These are phyloP conservation scores for Eurypyga helias DNA, from an alignment of 2,113 vertebrate species.

Conservation along the genomic window DNA sequence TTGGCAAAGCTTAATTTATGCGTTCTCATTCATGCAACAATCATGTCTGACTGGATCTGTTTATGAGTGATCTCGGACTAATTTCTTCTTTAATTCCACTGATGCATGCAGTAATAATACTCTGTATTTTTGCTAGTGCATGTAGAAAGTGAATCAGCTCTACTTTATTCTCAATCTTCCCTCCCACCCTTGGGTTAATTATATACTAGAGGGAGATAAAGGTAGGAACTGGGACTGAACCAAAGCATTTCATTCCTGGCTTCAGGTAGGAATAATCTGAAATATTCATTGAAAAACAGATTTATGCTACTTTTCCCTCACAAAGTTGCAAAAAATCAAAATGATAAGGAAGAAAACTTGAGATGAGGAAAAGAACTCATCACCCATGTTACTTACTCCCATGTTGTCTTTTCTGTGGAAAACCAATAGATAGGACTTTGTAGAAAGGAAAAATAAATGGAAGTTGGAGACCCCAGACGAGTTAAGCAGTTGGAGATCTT, in stretches of 20 bases:
- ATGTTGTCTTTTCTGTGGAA: neutral
- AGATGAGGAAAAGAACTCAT: neutral
- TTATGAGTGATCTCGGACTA: constrained; percentile 16
- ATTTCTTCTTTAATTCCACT: constrained; percentile 24
- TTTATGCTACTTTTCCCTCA: neutral
- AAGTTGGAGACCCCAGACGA: neutral
- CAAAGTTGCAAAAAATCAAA: neutral
- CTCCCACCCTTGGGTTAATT: neutral
- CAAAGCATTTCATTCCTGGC: neutral
- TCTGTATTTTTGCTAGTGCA: neutral
- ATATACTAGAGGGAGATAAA: neutral
- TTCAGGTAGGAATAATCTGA: neutral
- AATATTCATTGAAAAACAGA: neutral
- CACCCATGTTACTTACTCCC: neutral
- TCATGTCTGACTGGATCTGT: constrained; percentile 43
- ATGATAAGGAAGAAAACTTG: neutral
- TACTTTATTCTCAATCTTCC: neutral
- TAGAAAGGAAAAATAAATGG: neutral
- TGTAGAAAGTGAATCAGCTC: constrained; percentile 22
- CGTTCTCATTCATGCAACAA: neutral
- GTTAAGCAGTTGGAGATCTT: neutral
- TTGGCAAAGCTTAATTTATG: constrained; percentile 23
- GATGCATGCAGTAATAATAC: constrained; percentile 14
- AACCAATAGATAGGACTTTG: neutral
- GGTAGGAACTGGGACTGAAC: neutral